Evolutionary conservation across 2,113 vertebrate genomes (phyloP).

Genomic region (Felis catus): F.catus_Fca126_mat1.0 CM031427.1:3975001-3975500

Average conservation of each 20-base stretch:
- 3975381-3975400: not conserved
- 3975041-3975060: not conserved
- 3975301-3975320: not conserved
- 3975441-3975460: not conserved
- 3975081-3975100: not conserved
- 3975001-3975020: not conserved
- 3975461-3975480: not conserved
- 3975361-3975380: not conserved
- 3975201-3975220: not conserved
- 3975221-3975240: not conserved
- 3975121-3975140: not conserved
- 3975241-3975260: not conserved
- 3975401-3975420: rapidly evolving
- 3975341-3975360: not conserved
- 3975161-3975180: not conserved
- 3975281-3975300: not conserved
- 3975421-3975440: not conserved
- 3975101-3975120: not conserved
- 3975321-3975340: not conserved
- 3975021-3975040: not conserved
- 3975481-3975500: not conserved
- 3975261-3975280: not conserved
- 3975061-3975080: not conserved
- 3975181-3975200: not conserved
- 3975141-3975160: not conserved